Evolutionary conservation across 2,113 vertebrate species (phyloP), one percentile per base, ranked within the genome.

Genomic region (Acinonyx jubatus): DNA sequence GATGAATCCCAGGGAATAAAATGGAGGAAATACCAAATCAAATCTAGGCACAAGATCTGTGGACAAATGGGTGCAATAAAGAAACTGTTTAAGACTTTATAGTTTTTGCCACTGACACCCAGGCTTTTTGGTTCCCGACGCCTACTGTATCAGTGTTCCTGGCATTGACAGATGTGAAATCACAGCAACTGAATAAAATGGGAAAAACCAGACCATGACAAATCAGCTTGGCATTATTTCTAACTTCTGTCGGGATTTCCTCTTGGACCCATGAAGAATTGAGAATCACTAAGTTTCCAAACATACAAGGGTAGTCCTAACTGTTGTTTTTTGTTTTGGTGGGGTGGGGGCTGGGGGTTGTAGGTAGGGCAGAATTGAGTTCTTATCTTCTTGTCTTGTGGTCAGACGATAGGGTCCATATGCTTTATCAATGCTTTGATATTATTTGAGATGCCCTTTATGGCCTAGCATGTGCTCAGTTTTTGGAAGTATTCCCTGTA

Each of bases 1-100:
- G 63, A 52, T 9, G 71, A 86, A 4, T 82, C 63, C 98, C 98
- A 89, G 8, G 25, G 69, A 66, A 57, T 7, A 45, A 33, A 76
- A 71, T n/a, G 36, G 48, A 88, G 31, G 50, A 57, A 83, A 91
- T 25, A 23, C 27, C 27, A 79, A 78, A 41, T n/a, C 12, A 71
- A 94, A 81, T 36, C 29, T 66, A 92, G 45, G 38, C 55, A 66
- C 66, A 80, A 66, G 78, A 74, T 57, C 52, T 79, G 41, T 36
- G 55, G 38, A 71, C 15, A 76, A 83, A 45, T 23, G 79, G 25
- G 19, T 15, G 41, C 84, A 52, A 88, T 50, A 79, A 52, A 29
- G 3, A 36, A 31, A 4, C 7, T 41, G 33, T 13, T 68, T 65
- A 74, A 74, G 38, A 55, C 25, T 68, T 69, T 5, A 23, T 8